These are phyloP conservation scores for Ornithoptera alexandrae DNA, from an alignment of 2,888 invertebrate genomes.

Conservation along the genomic window DNA sequence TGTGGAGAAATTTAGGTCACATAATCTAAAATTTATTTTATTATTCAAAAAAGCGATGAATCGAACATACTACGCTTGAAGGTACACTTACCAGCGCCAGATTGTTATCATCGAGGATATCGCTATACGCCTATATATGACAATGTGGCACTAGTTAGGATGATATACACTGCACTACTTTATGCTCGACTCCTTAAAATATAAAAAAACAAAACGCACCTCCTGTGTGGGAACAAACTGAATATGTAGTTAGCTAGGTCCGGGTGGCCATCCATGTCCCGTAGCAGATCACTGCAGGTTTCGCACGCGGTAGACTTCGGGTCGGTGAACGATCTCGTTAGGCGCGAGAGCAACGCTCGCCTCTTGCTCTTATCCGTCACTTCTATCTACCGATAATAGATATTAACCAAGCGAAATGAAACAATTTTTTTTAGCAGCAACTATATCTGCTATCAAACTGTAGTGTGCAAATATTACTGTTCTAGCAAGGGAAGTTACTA, in stretches of 20 bases:
- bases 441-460: no score
- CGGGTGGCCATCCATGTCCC: conserved; percentile 41
- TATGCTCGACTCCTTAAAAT: no score
- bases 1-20: background rate
- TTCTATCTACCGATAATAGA: conserved; percentile 43
- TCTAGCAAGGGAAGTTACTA: no score
- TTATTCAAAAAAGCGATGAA: background rate
- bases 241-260: conserved; percentile 54
- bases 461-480: no score
- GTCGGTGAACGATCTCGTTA: conserved; percentile 40
- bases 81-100: no score
- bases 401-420: background rate
- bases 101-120: no score
- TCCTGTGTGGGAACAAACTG: conserved; percentile 58
- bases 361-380: conserved; percentile 40
- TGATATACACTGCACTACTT: no score
- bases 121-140: no score
- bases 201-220: conserved; percentile 15
- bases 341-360: conserved; percentile 38
- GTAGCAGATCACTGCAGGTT: conserved; percentile 50
- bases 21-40: background rate
- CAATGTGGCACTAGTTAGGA: no score
- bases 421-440: no score
- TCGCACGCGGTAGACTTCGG: conserved; percentile 46
- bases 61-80: no score